Base-by-base conservation (phyloP, 23 tunicate genomes). In the Aplidium turbinatum region DNA sequence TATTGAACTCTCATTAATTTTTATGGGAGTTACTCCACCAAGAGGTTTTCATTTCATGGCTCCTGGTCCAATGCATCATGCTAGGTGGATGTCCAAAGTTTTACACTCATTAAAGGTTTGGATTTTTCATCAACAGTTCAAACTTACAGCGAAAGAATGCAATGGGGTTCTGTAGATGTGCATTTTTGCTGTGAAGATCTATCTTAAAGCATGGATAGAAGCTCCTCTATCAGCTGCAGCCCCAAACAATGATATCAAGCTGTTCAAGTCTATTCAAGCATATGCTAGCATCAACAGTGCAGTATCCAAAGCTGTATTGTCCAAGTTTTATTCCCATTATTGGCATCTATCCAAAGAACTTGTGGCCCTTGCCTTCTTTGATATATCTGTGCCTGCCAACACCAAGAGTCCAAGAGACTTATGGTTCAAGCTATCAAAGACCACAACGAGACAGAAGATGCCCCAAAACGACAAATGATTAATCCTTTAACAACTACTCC, bases 21-120 rank as follows among this genome's bases (percentile, higher is more conserved):
- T 65, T 65, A 18, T 65, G 48, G 50, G 27, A 65, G 38, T 5
- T 16, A 30, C 31, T 16, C 68, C 68, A 30, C 61, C 72, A 18
- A 36, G 27, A 65, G 72, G 72, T 18, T n/a, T 65, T 35, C 5
- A 65, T 13, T 65, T 65, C 24, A 18, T 36, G 72, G 50, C 48
- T 38, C 72, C 48, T 19, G 72, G 72, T 18, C 50, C 72, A 35
- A 21, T 65, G 50, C 72, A 65, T 38, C 48, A 65, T 65, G 72
- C 72, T 36, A 29, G 50, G 11, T 65, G 72, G 72, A 65, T 38
- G 72, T 35, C 50, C 4, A 65, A 65, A 65, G 27, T 65, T 4
- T 4, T 65, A 35, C 23, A 16, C 25, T 36, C 50, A 2, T 65
- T 65, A 18, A 65, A 65, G 38, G 38, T 65, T 36, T 65, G 72